phyloP scores from a whole-genome alignment of 2,113 vertebrate genomes.

The Dicerorhinus sumatrensis region DNA sequence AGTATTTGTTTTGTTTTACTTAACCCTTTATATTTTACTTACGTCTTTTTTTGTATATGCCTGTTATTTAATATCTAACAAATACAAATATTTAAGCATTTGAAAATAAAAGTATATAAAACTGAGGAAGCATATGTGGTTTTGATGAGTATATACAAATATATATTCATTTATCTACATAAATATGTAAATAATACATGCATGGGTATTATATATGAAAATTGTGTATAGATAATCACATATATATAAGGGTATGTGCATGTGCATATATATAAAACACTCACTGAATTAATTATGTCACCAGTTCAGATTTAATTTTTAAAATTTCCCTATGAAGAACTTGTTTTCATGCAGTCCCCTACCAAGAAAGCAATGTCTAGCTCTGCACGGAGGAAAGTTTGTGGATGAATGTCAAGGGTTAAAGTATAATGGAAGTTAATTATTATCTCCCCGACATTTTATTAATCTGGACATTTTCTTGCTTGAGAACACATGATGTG shows the following conservation, averaged over 20 bases:
- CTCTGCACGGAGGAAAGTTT: neutral
- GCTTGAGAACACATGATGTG: constrained; percentile 60
- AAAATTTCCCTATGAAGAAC: neutral
- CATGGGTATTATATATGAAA: neutral
- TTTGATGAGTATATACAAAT: neutral
- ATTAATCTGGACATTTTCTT: constrained; percentile 71
- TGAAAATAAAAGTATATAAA: constrained; percentile 22
- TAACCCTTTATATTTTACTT: neutral
- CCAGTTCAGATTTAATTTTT: neutral
- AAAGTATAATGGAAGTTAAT: constrained; percentile 70
- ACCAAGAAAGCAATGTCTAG: neutral
- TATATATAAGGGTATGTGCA: neutral
- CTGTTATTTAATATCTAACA: neutral
- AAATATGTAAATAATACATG: neutral
- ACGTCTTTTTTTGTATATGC: neutral
- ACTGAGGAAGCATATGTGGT: neutral
- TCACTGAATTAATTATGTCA: neutral
- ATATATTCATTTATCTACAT: neutral
- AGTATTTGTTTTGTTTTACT: neutral
- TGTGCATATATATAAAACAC: neutral
- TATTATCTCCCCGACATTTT: constrained; percentile 64
- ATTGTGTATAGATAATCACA: neutral
- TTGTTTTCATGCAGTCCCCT: neutral
- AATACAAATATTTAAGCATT: neutral
- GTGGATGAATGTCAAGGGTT: neutral